Evolutionary conservation across 2,888 invertebrate species (phyloP), one percentile per base, ranked within the genome.

Genomic region (Noctua pronuba): DNA sequence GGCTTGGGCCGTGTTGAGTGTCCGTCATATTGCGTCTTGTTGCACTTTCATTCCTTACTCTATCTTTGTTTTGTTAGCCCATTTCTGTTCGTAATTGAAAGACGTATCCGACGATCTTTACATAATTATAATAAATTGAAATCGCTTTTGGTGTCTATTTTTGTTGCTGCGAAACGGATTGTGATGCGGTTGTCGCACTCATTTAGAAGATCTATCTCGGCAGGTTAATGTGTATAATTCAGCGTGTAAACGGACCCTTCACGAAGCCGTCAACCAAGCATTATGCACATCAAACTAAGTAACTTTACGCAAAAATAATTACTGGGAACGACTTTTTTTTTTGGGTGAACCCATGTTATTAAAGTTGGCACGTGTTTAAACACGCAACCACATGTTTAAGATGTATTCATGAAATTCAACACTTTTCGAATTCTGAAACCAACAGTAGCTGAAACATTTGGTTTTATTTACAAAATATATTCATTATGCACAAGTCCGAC

Each of bases 1-100:
- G 35, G 46, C 55, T 72, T 21, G 24, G 70, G 67, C 24, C 71
- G 60, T 58, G 66, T 60, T 73, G 55, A 86, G 83, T 75, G 68
- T 67, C 79, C n/a, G 73, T 58, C 84, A 71, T 77, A 73, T 75
- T 80, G 73, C 73, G 64, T 72, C 66, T 77, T 64, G 74, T 75
- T 84, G 75, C 86, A 79, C 67, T 84, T 73, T 73, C 65, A 66
- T 55, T 52, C 38, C 41, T 49, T 69, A 31, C 28, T 68, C 55
- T 75, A 41, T 65, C 31, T 64, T 7, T 24, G 44, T n/a, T 74
- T 71, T 73, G 62, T 73, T 66, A 46, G n/a, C 24, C 41, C n/a
- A 55, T 31, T 28, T 52, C 41, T n/a, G 24, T n/a, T 28, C 16
- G n/a, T 49, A 69, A 72, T 64, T 69, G 24, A 44, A 65, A 64